Percentiles rank a stretch among this genome's conserved stretches.
These are phyloP conservation scores for Thalassoma bifasciatum DNA, from an alignment of 2,113 vertebrate species.

Conservation along the genomic window DNA sequence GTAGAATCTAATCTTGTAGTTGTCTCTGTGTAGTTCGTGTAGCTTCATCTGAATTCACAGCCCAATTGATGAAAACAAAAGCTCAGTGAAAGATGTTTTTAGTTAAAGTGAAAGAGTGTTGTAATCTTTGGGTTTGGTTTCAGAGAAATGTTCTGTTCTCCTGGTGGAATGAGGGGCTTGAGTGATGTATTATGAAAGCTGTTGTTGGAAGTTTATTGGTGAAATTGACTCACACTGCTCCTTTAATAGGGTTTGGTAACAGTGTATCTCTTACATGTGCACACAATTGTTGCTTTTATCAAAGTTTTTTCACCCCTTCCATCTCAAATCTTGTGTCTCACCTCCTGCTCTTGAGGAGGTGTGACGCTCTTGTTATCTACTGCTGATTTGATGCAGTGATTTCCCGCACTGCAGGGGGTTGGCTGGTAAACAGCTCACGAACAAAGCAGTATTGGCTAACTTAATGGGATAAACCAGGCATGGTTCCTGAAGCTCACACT, in stretches of 20 bases:
- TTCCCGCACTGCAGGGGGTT: conserved; percentile 42
- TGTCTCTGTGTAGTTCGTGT: too few species aligned
- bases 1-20: too few species aligned
- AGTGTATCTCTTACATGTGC: not conserved
- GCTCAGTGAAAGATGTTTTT: conserved; percentile 6
- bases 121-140: conserved; percentile 14
- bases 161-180: conserved; percentile 25
- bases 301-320: not conserved
- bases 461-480: conserved; percentile 58
- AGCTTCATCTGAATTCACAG: too few species aligned
- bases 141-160: conserved; percentile 6
- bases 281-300: not conserved
- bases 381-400: conserved; percentile 33
- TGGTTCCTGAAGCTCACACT: conserved; percentile 28
- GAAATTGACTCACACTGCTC: not conserved
- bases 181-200: not conserved
- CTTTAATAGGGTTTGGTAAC: not conserved
- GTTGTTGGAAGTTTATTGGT: too few species aligned
- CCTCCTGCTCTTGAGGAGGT: too few species aligned
- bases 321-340: not conserved
- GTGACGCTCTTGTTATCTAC: conserved; percentile 4
- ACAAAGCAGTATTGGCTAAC: conserved; percentile 56
- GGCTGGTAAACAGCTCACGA: conserved; percentile 50
- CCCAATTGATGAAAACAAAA: too few species aligned
- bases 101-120: conserved; percentile 10